Evolutionary conservation across 2,113 vertebrate genomes (phyloP).

Genomic region (Lathamus discolor): DNA sequence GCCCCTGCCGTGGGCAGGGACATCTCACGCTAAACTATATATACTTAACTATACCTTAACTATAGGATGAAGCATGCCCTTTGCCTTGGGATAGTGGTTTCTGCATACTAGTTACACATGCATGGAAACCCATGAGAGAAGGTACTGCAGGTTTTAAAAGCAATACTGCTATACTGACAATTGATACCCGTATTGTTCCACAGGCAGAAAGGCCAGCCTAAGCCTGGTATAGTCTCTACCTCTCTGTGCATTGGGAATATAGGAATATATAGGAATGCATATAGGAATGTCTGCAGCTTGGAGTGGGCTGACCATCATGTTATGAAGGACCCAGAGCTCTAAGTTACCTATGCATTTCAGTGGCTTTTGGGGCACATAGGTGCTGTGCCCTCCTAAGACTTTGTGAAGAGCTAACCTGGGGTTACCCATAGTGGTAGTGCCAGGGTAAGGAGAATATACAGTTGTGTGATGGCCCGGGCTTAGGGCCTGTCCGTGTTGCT

Average conservation of each 20-base stretch:
- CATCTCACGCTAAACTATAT: neutral
- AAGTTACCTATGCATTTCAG: accelerated
- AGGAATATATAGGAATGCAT: neutral
- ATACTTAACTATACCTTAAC: neutral
- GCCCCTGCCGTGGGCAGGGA: neutral
- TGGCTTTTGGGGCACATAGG: accelerated
- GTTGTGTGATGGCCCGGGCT: neutral
- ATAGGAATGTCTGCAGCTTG: neutral
- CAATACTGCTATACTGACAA: accelerated
- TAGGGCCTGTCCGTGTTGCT: accelerated
- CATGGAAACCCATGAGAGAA: neutral
- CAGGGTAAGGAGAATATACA: accelerated
- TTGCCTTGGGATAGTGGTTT: neutral
- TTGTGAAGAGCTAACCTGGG: neutral
- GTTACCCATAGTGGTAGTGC: neutral
- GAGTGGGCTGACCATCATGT: neutral
- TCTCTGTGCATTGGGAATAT: neutral
- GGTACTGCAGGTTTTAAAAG: neutral
- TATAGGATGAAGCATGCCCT: neutral
- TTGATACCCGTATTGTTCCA: neutral
- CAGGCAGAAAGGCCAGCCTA: neutral
- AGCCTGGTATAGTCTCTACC: neutral
- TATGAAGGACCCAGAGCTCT: neutral
- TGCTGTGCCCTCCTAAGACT: neutral
- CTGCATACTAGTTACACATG: neutral